Evolutionary conservation across 2,797 vertebrate species (phyloP), one percentile per base, ranked within the genome.

Genomic region (Falco rusticolus): DNA sequence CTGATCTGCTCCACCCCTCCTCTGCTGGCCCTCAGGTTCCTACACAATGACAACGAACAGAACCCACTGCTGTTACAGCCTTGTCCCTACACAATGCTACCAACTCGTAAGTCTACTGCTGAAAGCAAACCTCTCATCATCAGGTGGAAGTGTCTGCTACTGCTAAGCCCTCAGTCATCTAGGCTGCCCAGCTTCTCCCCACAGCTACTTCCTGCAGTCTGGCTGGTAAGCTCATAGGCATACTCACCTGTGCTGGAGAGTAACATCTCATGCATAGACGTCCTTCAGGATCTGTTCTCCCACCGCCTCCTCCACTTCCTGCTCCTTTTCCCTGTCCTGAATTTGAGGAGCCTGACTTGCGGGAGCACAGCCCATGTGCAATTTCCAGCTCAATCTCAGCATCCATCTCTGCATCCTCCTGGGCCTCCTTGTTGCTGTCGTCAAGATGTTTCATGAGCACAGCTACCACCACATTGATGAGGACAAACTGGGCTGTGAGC

Each of bases 401-500:
- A 84, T 99, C 99, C 99, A 99, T 99, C 98, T 99, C 99, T 8
- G 99, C 99, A 63, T 99, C 99, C 98, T 99, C 99, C 98, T 99
- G 98, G 33, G 99, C 99, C 98, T 99, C 99, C 97, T 99, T 99
- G 98, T 99, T 99, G 98, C 99, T 99, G 98, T 99, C 99, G 3
- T 99, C 99, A 56, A 99, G 98, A 96, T 99, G 99, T 97, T 99
- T 99, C 99, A 99, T 99, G 94, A 99, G 99, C 97, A 99, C 99
- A 6, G 99, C 99, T 97, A 99, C 99, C 97, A 99, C 99, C 98
- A 99, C 99, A 29, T 99, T 99, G 98, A 99, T 99, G 97, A 99
- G 99, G 97, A 99, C 99, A 71, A 99, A 99, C 98, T 99, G 99
- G 72, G 99, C 99, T 57, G 99, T 99, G 98, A 99, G 99, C 98